These are phyloP conservation scores for Guaruba guarouba DNA, from an alignment of 2,113 vertebrate species.

Conservation along the genomic window DNA sequence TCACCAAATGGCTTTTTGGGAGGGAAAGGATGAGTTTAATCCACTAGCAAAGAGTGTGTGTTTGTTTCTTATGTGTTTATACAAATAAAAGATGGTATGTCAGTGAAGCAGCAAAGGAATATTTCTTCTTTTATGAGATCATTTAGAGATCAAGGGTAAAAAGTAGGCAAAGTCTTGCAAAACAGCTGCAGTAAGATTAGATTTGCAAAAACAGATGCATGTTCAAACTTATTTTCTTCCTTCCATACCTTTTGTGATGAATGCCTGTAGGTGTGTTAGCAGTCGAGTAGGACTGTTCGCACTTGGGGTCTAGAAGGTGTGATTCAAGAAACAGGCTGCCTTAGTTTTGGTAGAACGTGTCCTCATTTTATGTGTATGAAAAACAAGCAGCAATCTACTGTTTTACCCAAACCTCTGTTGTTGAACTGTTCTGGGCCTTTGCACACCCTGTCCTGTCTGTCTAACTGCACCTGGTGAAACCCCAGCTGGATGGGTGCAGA, in stretches of 20 bases:
- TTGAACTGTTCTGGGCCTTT: neutral
- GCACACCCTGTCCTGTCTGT: neutral
- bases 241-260: neutral
- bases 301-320: neutral
- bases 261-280: neutral
- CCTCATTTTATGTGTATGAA: accelerated
- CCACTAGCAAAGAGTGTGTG: neutral
- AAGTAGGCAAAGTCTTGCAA: neutral
- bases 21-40: neutral
- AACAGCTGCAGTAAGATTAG: neutral
- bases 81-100: neutral
- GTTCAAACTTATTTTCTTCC: neutral
- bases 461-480: neutral
- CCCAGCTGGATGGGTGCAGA: neutral
- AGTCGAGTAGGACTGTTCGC: neutral
- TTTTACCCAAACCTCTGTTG: neutral
- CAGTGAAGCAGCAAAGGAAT: neutral
- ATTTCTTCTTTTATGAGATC: neutral
- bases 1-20: neutral
- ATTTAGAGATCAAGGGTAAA: neutral
- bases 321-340: neutral
- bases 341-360: neutral
- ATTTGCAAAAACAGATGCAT: neutral
- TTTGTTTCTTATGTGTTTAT: neutral
- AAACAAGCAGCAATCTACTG: neutral